phyloP scores from a whole-genome alignment of 2,888 invertebrate genomes.

The Sacculina carcini region DNA sequence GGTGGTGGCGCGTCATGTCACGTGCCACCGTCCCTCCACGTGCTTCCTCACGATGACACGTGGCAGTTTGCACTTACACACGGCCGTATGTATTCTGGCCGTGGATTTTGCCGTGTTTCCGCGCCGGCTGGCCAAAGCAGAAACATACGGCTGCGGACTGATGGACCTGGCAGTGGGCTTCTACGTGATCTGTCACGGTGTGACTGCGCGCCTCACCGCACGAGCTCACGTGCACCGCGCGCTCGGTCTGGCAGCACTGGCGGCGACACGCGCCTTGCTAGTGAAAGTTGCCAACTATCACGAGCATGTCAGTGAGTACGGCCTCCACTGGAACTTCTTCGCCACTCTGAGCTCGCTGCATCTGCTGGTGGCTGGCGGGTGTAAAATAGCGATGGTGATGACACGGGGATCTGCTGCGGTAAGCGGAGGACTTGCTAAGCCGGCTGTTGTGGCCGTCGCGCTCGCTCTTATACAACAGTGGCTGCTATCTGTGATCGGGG shows the following conservation, averaged over 20 bases:
- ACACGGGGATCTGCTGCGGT: too few species aligned
- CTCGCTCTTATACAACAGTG: conserved; percentile 37
- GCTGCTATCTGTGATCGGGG: conserved; percentile 29
- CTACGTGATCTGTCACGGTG: conserved; percentile 52
- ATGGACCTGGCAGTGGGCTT: conserved; percentile 92
- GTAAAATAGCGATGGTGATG: too few species aligned
- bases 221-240: conserved; percentile 87
- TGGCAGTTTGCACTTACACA: conserved; percentile 40
- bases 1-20: not conserved
- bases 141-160: conserved; percentile 51
- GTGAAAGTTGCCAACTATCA: conserved; percentile 42
- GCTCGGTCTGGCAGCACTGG: conserved; percentile 22
- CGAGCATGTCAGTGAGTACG: conserved; percentile 75
- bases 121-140: conserved; percentile 58
- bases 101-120: conserved; percentile 81
- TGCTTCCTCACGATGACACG: conserved; percentile 34
- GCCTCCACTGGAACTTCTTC: conserved; percentile 95
- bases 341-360: conserved; percentile 66
- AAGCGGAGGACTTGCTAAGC: conserved; percentile 28
- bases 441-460: conserved; percentile 27
- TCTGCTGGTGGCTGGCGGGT: too few species aligned
- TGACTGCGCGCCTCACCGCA: conserved; percentile 37
- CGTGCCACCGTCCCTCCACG: too few species aligned
- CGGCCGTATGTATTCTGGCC: conserved; percentile 59
- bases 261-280: conserved; percentile 20